Percentiles rank a stretch among this genome's conserved stretches.
These are phyloP conservation scores for Nycticebus coucang DNA, from an alignment of 2,113 vertebrate genomes.

Conservation along the genomic window DNA sequence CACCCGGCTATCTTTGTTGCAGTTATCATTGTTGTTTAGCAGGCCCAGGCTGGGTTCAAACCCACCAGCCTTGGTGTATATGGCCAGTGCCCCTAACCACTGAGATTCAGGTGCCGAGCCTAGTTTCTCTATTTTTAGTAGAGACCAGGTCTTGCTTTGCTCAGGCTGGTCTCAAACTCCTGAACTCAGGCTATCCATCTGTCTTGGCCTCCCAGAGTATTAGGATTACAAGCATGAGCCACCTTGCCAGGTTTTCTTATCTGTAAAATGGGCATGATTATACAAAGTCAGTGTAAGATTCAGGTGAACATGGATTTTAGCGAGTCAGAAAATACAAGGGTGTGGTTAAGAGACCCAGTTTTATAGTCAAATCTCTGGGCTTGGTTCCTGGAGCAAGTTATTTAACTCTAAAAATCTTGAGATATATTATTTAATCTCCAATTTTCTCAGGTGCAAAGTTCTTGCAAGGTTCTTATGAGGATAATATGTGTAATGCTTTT, in stretches of 20 bases:
- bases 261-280: background rate
- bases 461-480: background rate
- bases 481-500: background rate
- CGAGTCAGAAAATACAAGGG: background rate
- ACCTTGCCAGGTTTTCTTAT: background rate
- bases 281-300: background rate
- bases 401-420: background rate
- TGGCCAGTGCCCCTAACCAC: no score
- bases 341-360: background rate
- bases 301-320: background rate
- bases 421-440: background rate
- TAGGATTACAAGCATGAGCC: no score
- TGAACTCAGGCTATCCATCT: no score
- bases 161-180: no score
- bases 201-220: no score
- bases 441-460: background rate
- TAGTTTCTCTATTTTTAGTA: no score
- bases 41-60: no score
- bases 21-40: no score
- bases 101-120: no score
- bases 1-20: no score
- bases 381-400: background rate
- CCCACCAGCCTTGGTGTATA: no score
- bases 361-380: background rate
- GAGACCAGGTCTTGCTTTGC: no score